Evolutionary conservation across 2,888 invertebrate species (phyloP), one percentile per base, ranked within the genome.

Genomic region (Cylloceria caligata): DNA sequence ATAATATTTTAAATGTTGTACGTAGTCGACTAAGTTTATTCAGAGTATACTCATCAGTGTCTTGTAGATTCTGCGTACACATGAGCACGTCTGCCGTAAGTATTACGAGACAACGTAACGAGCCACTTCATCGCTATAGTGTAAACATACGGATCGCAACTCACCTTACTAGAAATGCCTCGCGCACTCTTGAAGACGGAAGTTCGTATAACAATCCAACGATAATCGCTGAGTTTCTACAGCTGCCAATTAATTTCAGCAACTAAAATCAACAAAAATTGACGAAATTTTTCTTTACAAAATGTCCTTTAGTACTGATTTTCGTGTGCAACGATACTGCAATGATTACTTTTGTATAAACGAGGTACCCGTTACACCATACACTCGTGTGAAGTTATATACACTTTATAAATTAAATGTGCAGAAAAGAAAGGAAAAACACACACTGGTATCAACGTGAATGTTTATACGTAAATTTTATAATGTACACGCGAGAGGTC

Each of bases 81-180:
- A 19, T 16, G 30, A 27, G 16, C n/a, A 69, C 19, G 21, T n/a
- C 65, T 36, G 68, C 16, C 11, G n/a, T n/a, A 2, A 30, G 13
- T 45, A 4, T 6, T 24, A 16, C 19, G 49, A 52, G 52, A 16
- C 36, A 7, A n/a, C 19, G 39, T 13, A 36, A 36, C 7, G 52
- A 67, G 34, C n/a, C 19, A 30, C 19, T 13, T 3, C 36, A 27
- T 9, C 13, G 19, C 30, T 27, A 11, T 27, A 36, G 49, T 68
- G 21, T 52, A 21, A 52, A 52, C 52, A 52, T 13, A n/a, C 21
- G 34, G 9, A 67, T 47, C 47, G 45, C n/a, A 16, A 68, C 68
- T 68, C 39, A 68, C 68, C 68, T 68, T 36, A 52, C 36, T 24
- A 68, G 7, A 16, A 34, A 21, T 19, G 34, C 67, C 19, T 49